These are phyloP conservation scores for Siniperca obscura DNA, from an alignment of 2,797 vertebrate species.

Conservation along the genomic window DNA sequence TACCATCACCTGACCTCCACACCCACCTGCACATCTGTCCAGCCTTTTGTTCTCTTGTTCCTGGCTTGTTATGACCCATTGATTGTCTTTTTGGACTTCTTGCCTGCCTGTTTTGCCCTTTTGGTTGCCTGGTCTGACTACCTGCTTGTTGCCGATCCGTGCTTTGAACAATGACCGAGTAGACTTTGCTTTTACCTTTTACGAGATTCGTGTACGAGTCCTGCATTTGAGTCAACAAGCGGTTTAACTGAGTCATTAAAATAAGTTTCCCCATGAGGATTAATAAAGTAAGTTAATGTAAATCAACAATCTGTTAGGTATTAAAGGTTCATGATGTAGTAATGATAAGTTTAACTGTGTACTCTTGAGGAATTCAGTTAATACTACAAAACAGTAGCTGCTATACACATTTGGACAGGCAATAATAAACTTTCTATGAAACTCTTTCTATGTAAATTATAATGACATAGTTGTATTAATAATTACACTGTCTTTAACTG, in stretches of 20 bases:
- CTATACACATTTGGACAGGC: no score
- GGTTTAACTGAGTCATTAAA: accelerated
- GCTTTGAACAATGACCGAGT: background rate
- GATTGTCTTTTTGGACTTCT: background rate
- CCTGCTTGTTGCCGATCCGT: accelerated
- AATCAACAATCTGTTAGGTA: background rate
- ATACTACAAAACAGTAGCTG: no score
- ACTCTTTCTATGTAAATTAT: no score
- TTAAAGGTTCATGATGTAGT: background rate
- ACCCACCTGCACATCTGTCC: no score
- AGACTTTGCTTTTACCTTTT: background rate
- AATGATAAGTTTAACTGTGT: background rate
- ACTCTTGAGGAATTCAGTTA: no score
- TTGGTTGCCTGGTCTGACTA: background rate
- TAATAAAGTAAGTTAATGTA: background rate
- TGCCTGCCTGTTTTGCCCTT: background rate
- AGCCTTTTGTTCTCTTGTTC: background rate
- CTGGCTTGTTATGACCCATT: background rate
- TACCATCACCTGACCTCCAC: no score
- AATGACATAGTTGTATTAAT: no score
- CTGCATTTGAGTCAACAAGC: background rate
- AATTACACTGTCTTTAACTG: no score
- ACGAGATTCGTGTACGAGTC: background rate
- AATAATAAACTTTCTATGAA: no score
- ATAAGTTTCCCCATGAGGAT: background rate